A percentile compares a stretch with the other conserved stretches of the same genome.
These are phyloP conservation scores for Stegodyphus mimosarum DNA, from an alignment of 1,140 invertebrate genomes.

Conservation along the genomic window DNA sequence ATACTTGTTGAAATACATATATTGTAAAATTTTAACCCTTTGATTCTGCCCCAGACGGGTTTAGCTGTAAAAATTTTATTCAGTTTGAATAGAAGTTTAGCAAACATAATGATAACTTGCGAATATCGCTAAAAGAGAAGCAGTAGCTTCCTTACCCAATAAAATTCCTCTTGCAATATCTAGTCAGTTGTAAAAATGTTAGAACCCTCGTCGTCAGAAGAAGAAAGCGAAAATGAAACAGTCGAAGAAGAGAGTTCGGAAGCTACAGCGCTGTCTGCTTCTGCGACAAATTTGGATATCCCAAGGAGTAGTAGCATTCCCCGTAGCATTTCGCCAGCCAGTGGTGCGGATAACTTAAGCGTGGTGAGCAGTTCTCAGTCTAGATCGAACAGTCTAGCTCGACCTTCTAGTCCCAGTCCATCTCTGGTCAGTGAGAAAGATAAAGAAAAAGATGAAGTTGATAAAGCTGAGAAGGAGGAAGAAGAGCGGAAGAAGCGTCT, in stretches of 20 bases:
- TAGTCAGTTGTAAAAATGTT: conserved; percentile 66
- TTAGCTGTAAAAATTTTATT: not conserved
- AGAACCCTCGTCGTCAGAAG: conserved; percentile 72
- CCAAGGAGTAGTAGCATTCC: conserved; percentile 55
- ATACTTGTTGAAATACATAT: conserved; percentile 40
- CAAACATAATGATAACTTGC: too few species aligned
- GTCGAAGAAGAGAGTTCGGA: conserved; percentile 63
- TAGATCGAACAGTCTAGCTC: conserved; percentile 74
- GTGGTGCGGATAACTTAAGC: conserved; percentile 69
- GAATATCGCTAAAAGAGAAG: too few species aligned
- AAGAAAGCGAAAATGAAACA: conserved; percentile 69
- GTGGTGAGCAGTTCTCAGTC: conserved; percentile 67
- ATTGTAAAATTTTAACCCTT: conserved; percentile 22
- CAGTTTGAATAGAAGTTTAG: too few species aligned
- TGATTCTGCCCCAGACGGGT: conserved; percentile 8
- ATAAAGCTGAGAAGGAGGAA: conserved; percentile 63
- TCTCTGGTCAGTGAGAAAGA: conserved; percentile 75
- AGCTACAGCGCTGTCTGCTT: conserved; percentile 50
- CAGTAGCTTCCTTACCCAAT: too few species aligned
- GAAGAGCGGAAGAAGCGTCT: conserved; percentile 90
- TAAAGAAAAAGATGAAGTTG: conserved; percentile 60
- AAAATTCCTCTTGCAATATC: too few species aligned
- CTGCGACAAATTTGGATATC: conserved; percentile 59
- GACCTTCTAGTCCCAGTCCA: conserved; percentile 85
- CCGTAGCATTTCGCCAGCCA: conserved; percentile 64